Conservation (phyloP, 1,140 invertebrate genomes). For the Drosophila jambulina region DNA sequence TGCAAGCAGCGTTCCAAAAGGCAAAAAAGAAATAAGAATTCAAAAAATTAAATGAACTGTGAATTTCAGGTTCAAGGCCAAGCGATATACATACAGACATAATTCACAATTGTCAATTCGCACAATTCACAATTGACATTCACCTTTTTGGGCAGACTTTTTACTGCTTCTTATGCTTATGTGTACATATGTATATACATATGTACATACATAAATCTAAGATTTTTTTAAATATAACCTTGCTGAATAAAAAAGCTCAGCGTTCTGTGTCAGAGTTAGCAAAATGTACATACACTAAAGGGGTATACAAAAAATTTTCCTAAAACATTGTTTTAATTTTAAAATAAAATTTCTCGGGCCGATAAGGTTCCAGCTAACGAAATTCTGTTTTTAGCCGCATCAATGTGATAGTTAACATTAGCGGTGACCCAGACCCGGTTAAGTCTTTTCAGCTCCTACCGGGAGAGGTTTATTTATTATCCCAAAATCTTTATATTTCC, state of each 20-base stretch:
- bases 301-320: not conserved
- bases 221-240: not conserved
- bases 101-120: constrained; percentile 25
- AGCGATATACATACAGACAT: constrained; percentile 9
- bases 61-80: constrained; percentile 80
- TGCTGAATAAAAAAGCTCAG: not conserved
- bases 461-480: not conserved
- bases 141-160: constrained; percentile 27
- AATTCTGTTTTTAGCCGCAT: too few relatives aligned
- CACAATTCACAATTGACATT: constrained; percentile 20
- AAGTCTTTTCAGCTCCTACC: too few relatives aligned
- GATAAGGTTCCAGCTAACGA: too few relatives aligned
- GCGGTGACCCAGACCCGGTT: too few relatives aligned
- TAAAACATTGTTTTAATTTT: too few relatives aligned
- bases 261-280: not conserved
- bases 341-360: too few relatives aligned
- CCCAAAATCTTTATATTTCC: not conserved
- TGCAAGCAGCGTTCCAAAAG: constrained; percentile 28
- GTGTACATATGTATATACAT: not conserved
- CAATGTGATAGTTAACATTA: too few relatives aligned
- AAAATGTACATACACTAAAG: not conserved
- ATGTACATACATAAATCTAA: constrained; percentile 9
- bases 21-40: constrained; percentile 50
- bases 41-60: constrained; percentile 56
- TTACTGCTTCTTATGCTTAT: constrained; percentile 3